A percentile compares a stretch with the other conserved stretches of the same genome.
These are phyloP conservation scores for Corythornis vintsioides DNA, from an alignment of 2,113 vertebrate species.

Conservation along the genomic window DNA sequence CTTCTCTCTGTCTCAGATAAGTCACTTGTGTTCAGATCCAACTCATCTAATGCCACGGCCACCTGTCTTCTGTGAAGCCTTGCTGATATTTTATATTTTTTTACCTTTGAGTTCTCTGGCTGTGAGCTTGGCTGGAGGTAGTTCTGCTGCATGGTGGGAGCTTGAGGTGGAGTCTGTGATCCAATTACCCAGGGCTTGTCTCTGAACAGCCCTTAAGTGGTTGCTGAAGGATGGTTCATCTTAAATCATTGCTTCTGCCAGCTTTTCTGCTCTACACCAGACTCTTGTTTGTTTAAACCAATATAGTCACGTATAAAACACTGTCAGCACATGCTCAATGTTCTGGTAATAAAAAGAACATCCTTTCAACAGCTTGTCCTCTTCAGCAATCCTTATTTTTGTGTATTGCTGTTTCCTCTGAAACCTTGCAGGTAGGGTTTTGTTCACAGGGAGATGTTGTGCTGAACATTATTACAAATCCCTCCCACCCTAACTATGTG, in stretches of 20 bases:
- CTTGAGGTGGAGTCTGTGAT: background rate
- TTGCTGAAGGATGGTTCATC: conserved; percentile 25
- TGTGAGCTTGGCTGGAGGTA: background rate
- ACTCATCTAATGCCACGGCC: background rate
- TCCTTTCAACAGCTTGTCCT: conserved; percentile 7
- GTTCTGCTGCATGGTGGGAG: accelerated
- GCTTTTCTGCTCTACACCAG: background rate
- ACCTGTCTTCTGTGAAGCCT: background rate
- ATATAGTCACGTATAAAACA: conserved; percentile 2
- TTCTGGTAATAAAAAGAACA: conserved; percentile 1
- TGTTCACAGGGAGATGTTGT: background rate
- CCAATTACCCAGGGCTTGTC: background rate
- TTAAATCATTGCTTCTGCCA: conserved; percentile 17
- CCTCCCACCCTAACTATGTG: background rate
- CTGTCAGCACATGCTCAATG: background rate
- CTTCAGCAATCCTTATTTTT: background rate
- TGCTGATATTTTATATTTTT: background rate
- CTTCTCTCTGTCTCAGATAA: background rate
- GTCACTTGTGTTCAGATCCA: background rate
- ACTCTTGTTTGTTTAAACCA: conserved; percentile 29
- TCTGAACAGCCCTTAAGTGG: background rate
- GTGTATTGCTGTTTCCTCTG: background rate
- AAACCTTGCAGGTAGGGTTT: background rate
- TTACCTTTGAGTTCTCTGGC: background rate
- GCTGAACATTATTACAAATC: background rate